A percentile compares a stretch with the other conserved stretches of the same genome.
Evolutionary conservation across 1,140 invertebrate genomes (phyloP).

Genomic region (Drosophila eugracilis): DNA sequence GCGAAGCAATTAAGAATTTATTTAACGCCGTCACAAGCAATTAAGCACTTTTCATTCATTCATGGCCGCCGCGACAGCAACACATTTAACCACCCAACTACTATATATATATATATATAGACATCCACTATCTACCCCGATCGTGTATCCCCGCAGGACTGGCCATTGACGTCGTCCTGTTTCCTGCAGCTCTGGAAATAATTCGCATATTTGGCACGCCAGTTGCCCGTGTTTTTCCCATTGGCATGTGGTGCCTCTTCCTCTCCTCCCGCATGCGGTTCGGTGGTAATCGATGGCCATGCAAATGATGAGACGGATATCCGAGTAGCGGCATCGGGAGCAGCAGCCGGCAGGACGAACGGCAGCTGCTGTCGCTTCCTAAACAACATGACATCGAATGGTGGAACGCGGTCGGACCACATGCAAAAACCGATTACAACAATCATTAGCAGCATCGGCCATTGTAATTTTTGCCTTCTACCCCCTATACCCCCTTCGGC

Average conservation of each 20-base stretch:
- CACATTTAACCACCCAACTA: conserved; percentile 55
- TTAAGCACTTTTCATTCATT: conserved; percentile 84
- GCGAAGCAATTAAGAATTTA: conserved; percentile 85
- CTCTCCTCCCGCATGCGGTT: conserved; percentile 16
- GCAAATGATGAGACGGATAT: conserved; percentile 69
- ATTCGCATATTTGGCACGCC: conserved; percentile 80
- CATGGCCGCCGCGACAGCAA: conserved; percentile 57
- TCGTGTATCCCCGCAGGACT: neutral
- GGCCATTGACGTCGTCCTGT: conserved; percentile 28
- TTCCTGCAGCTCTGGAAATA: conserved; percentile 66
- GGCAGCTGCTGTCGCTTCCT: conserved; percentile 46
- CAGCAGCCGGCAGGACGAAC: neutral
- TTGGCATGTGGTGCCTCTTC: conserved; percentile 45
- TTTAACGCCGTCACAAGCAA: conserved; percentile 85
- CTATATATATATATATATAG: neutral
- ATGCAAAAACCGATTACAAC: conserved; percentile 68
- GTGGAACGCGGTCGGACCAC: conserved; percentile 23
- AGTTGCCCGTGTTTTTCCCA: conserved; percentile 67
- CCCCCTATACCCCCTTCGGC: neutral
- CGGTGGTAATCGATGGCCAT: conserved; percentile 71
- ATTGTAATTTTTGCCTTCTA: conserved; percentile 35
- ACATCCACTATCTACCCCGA: conserved; percentile 1
- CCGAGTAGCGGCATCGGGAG: conserved; percentile 7
- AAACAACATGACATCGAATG: conserved; percentile 63
- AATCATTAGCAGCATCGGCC: conserved; percentile 63